These are phyloP conservation scores for Monarcha castaneiventris DNA, from an alignment of 2,113 vertebrate genomes.

Conservation along the genomic window DNA sequence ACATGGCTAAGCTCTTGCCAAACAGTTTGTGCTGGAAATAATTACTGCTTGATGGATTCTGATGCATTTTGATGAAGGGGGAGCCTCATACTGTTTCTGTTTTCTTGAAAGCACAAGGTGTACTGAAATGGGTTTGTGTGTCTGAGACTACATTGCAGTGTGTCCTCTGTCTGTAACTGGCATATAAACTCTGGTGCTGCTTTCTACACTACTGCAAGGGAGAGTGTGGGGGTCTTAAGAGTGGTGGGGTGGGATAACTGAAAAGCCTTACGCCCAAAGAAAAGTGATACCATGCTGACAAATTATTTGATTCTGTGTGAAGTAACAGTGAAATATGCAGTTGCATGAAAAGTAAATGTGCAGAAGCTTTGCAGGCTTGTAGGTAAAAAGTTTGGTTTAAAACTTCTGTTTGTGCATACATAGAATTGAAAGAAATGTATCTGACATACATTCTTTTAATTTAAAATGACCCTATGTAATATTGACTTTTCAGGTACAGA, in stretches of 20 bases:
- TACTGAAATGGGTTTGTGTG: not conserved
- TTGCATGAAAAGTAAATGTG: not conserved
- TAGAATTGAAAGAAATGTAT: not conserved
- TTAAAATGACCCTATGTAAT: conserved; percentile 58
- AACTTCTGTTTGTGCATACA: not conserved
- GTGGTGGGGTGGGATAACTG: not conserved
- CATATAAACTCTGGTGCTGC: not conserved
- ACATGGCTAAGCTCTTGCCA: not conserved
- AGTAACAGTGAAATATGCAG: not conserved
- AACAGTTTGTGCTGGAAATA: not conserved
- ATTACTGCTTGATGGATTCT: not conserved
- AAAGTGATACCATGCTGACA: not conserved
- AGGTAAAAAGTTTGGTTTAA: not conserved
- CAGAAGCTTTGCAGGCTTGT: not conserved
- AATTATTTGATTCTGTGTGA: not conserved
- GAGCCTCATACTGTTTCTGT: not conserved
- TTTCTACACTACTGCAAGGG: not conserved
- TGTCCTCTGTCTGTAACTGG: not conserved
- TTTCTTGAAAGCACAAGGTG: not conserved
- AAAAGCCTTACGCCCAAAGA: not conserved
- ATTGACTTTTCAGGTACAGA: conserved; percentile 83
- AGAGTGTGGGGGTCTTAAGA: not conserved
- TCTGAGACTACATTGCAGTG: not conserved
- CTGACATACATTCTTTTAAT: conserved; percentile 33
- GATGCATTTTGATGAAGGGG: not conserved